Evolutionary conservation across 2,113 vertebrate genomes (phyloP).

Genomic region (Leuciscus idus): DNA sequence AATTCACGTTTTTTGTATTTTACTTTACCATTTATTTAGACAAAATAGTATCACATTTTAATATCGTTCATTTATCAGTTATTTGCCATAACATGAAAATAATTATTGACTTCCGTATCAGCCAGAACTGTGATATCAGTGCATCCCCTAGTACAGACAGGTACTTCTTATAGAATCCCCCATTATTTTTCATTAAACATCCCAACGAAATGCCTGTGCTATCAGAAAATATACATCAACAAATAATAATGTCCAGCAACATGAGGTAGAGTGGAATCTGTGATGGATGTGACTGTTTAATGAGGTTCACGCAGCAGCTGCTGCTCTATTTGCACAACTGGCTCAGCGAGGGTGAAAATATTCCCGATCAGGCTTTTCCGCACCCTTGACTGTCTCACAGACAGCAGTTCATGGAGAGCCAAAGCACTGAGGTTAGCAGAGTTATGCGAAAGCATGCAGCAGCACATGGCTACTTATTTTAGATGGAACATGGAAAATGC

Average conservation of each 20-base stretch:
- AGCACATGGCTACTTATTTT: slow-evolving; percentile 15
- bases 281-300: slow-evolving; percentile 66
- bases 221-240: slow-evolving; percentile 50
- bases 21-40: background rate
- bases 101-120: background rate
- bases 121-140: slow-evolving; percentile 1
- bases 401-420: slow-evolving; percentile 7
- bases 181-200: slow-evolving; percentile 35
- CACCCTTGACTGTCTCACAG: slow-evolving; percentile 42
- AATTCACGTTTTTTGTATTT: background rate
- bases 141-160: background rate
- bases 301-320: slow-evolving; percentile 58
- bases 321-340: slow-evolving; percentile 60
- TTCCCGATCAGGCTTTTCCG: slow-evolving; percentile 39
- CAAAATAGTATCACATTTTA: background rate
- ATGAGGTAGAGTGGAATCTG: slow-evolving; percentile 55
- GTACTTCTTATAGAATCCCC: slow-evolving; percentile 26
- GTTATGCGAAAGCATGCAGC: background rate
- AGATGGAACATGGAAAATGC: background rate
- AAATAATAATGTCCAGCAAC: slow-evolving; percentile 53
- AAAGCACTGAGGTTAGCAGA: slow-evolving; percentile 2
- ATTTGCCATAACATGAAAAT: background rate
- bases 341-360: slow-evolving; percentile 44
- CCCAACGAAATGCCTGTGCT: slow-evolving; percentile 46
- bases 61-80: background rate